These are phyloP conservation scores for Scaptomyza pallida DNA, from an alignment of 1,140 invertebrate genomes.

Conservation along the genomic window DNA sequence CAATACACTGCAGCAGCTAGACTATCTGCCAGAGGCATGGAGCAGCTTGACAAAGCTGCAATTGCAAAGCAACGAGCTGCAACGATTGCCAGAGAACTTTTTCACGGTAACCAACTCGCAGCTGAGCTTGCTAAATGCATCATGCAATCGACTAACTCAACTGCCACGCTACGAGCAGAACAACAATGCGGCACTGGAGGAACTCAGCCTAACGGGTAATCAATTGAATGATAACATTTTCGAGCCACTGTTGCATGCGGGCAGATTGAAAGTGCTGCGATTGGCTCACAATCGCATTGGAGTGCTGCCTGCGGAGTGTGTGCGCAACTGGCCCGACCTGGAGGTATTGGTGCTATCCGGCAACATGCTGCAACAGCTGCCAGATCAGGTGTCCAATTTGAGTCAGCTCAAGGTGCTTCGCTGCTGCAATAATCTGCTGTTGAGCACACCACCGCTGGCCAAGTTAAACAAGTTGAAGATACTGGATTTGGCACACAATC, in stretches of 20 bases:
- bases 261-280: conserved; percentile 88
- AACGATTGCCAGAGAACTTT: conserved; percentile 89
- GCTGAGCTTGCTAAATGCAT: conserved; percentile 89
- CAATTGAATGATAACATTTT: conserved; percentile 90
- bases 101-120: conserved; percentile 88
- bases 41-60: conserved; percentile 89
- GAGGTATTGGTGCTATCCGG: conserved; percentile 93
- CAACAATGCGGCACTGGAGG: conserved; percentile 87
- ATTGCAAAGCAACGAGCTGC: conserved; percentile 91
- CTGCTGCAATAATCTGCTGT: conserved; percentile 92
- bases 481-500: conserved; percentile 93
- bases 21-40: conserved; percentile 87
- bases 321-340: conserved; percentile 90
- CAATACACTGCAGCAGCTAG: conserved; percentile 89
- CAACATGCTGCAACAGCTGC: conserved; percentile 90
- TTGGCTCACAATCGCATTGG: conserved; percentile 91
- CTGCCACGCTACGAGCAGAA: conserved; percentile 86
- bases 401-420: conserved; percentile 90
- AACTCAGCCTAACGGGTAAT: conserved; percentile 91
- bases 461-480: conserved; percentile 90
- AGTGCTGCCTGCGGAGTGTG: conserved; percentile 89
- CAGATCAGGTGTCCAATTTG: conserved; percentile 90
- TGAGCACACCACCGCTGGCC: conserved; percentile 90
- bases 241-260: conserved; percentile 88
- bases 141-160: conserved; percentile 90